Evolutionary conservation across 2,113 vertebrate species (phyloP), one percentile per base, ranked within the genome.

Genomic region (Gadus macrocephalus): DNA sequence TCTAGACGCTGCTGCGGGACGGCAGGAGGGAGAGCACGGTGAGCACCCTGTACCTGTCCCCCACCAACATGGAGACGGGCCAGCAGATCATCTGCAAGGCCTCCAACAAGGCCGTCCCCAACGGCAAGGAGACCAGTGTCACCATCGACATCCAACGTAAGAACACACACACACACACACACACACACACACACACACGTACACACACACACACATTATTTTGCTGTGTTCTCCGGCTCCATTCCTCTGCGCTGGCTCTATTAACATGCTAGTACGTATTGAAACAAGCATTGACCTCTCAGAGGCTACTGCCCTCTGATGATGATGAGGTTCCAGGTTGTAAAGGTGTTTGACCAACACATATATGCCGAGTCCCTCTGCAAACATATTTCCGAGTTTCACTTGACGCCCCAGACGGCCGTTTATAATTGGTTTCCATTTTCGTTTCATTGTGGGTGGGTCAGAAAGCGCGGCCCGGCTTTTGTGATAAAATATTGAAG

Each of bases 61-160:
- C 97, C 0, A 93, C 95, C 0, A 95, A 98, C 73, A 95, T 98
- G 0, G 97, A 98, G 86, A 96, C 95, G 0, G 96, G 97, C 1
- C 96, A 98, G 87, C 94, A 91, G 83, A 96, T 98, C 71, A 88
- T 94, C 78, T 99, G 97, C 75, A 91, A 94, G 0, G 96, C 97
- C 62, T 96, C 95, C 78, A 99, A 99, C 92, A 98, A 98, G 83
- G 97, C 97, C 28, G 88, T 96, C 62, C 96, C 97, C 15, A 91
- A 91, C 0, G 97, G 97, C 66, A 99, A 98, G 82, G 96, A 98
- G 90, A 96, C 95, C 2, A 94, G 95, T 0, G 94, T 99, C 89
- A 98, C 94, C 28, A 95, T 99, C 0, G 96, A 99, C 84, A 96
- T 99, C 86, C 97, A 99, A 67, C 97, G 97, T 99, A 90, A 98